These are phyloP conservation scores for Aquatica leii DNA, from an alignment of 2,888 invertebrate genomes.

Conservation along the genomic window DNA sequence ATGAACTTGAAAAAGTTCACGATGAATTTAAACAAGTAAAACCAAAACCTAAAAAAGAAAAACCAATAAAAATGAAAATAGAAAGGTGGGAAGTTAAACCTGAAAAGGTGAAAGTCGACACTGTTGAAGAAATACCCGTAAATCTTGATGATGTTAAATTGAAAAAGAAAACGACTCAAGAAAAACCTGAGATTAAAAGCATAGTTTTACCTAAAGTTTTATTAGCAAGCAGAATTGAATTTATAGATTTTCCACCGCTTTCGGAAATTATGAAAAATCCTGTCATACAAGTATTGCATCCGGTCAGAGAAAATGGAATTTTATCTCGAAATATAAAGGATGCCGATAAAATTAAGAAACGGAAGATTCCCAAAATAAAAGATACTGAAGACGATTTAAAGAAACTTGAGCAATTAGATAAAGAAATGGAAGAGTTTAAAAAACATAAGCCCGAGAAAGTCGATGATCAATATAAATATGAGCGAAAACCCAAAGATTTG, in stretches of 20 bases:
- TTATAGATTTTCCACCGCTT: conserved; percentile 70
- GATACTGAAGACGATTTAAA: conserved; percentile 55
- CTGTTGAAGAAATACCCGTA: conserved; percentile 44
- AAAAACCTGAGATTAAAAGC: conserved; percentile 53
- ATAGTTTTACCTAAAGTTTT: conserved; percentile 61
- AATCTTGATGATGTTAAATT: conserved; percentile 58
- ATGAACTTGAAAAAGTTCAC: conserved; percentile 57
- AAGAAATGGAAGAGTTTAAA: conserved; percentile 53
- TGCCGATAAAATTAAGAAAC: conserved; percentile 55
- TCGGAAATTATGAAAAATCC: conserved; percentile 55
- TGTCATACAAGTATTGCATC: conserved; percentile 54
- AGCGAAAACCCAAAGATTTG: conserved; percentile 44
- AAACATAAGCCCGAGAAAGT: conserved; percentile 53
- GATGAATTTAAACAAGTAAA: conserved; percentile 53
- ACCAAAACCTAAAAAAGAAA: conserved; percentile 47
- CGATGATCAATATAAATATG: conserved; percentile 45
- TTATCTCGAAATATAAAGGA: conserved; percentile 63
- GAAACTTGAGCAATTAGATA: conserved; percentile 54
- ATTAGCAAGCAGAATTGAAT: conserved; percentile 61
- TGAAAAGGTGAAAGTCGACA: conserved; percentile 34
- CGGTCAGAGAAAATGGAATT: conserved; percentile 57
- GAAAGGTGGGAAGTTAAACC: conserved; percentile 61
- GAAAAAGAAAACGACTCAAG: conserved; percentile 50
- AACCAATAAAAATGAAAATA: conserved; percentile 56
- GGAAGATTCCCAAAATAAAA: conserved; percentile 55